Conservation (phyloP, 1,140 invertebrate genomes). For the Drosophila busckii region DNA sequence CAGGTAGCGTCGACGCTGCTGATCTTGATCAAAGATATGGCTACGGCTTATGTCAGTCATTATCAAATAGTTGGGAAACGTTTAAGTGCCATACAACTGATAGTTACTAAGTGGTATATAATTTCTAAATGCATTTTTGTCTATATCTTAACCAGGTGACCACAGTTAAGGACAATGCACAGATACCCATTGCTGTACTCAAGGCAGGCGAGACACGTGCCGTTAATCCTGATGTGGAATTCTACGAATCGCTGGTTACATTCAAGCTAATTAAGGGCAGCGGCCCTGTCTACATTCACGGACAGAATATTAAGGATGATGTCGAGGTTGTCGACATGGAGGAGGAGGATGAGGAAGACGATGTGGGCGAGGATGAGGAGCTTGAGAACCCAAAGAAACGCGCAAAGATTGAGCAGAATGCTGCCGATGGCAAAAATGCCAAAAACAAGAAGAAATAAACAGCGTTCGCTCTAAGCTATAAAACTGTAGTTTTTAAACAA, state of each 20-base stretch:
- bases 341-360: slow-evolving; percentile 88
- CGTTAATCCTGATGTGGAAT: slow-evolving; percentile 88
- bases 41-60: no score
- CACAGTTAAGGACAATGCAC: slow-evolving; percentile 89
- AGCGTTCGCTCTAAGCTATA: slow-evolving; percentile 43
- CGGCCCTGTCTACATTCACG: slow-evolving; percentile 90
- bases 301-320: slow-evolving; percentile 87
- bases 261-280: slow-evolving; percentile 86
- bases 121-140: no score
- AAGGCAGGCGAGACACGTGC: slow-evolving; percentile 88
- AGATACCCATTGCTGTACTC: slow-evolving; percentile 88
- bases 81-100: no score
- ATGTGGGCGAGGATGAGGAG: slow-evolving; percentile 81
- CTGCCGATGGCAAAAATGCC: slow-evolving; percentile 81
- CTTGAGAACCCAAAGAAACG: slow-evolving; percentile 84
- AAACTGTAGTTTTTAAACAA: slow-evolving; percentile 62
- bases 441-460: slow-evolving; percentile 79
- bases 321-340: slow-evolving; percentile 87
- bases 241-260: slow-evolving; percentile 90
- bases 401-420: slow-evolving; percentile 83
- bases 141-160: slow-evolving; percentile 82
- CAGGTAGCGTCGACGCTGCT: background rate
- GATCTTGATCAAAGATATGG: no score
- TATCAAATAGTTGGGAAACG: no score
- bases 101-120: no score